Percentiles rank a stretch among this genome's conserved stretches.
phyloP scores from a whole-genome alignment of 2,888 invertebrate species.

The Trissolcus brochymenae region DNA sequence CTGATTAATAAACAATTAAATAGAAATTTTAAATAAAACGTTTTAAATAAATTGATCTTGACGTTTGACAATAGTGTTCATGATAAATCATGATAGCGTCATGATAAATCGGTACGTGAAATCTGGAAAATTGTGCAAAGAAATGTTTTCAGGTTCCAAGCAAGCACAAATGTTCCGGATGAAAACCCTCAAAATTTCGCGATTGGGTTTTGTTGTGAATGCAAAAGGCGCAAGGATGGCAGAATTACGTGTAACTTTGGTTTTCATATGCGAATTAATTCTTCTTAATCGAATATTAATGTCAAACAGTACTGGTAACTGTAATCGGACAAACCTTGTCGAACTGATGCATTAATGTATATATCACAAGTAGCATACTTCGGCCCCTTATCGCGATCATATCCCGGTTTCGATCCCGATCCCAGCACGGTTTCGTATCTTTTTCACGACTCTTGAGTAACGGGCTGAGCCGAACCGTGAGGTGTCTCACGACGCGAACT shows the following conservation, averaged over 20 bases:
- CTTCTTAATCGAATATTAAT: constrained; percentile 65
- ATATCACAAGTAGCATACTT: constrained; percentile 61
- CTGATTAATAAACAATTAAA: too few relatives aligned
- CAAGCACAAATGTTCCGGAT: neutral
- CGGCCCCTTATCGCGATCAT: constrained; percentile 64
- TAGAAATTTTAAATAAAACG: too few relatives aligned
- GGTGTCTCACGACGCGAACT: constrained; percentile 61
- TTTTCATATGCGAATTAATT: constrained; percentile 37
- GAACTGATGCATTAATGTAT: constrained; percentile 68
- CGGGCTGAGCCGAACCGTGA: constrained; percentile 62
- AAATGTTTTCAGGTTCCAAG: too few relatives aligned
- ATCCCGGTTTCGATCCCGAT: constrained; percentile 60
- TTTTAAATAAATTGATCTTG: too few relatives aligned
- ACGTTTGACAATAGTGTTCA: too few relatives aligned
- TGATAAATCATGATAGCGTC: too few relatives aligned
- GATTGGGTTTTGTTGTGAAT: neutral
- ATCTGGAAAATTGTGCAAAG: too few relatives aligned
- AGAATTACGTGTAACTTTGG: neutral
- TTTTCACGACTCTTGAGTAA: constrained; percentile 64
- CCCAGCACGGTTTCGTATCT: constrained; percentile 50
- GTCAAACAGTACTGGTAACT: constrained; percentile 64
- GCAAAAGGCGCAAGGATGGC: neutral
- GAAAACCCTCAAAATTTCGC: neutral
- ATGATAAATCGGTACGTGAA: too few relatives aligned
- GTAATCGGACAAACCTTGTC: constrained; percentile 63